Evolutionary conservation across 2,888 invertebrate species (phyloP).

Genomic region (Tipula helvola): DNA sequence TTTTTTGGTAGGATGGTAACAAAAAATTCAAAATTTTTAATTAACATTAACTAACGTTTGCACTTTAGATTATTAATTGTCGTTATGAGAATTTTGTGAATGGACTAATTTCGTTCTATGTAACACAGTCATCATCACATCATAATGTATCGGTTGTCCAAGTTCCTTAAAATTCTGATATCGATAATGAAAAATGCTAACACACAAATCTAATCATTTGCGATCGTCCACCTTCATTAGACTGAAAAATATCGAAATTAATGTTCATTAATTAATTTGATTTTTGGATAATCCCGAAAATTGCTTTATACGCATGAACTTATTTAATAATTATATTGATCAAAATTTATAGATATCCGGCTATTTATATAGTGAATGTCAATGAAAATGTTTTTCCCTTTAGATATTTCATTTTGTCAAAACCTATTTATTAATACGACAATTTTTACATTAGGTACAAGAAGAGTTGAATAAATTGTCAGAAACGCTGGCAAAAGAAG

Average conservation of each 20-base stretch:
- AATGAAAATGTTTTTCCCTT: background rate
- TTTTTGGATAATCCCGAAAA: background rate
- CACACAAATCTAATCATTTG: background rate
- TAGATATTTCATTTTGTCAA: background rate
- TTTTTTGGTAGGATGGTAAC: background rate
- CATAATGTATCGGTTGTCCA: background rate
- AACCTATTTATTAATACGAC: background rate
- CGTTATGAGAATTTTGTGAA: background rate
- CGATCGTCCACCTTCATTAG: background rate
- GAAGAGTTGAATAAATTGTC: slow-evolving; percentile 59
- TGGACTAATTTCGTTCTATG: background rate
- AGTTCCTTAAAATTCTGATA: background rate
- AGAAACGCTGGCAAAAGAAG: slow-evolving; percentile 51
- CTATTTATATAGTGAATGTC: background rate
- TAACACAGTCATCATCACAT: background rate
- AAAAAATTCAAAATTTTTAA: background rate
- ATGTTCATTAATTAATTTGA: background rate
- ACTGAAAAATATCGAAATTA: background rate
- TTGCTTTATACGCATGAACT: background rate
- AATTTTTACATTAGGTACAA: slow-evolving; percentile 35
- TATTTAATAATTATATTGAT: background rate
- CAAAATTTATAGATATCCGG: background rate
- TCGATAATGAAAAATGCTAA: background rate
- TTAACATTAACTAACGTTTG: background rate
- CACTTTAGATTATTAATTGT: background rate